Base-by-base conservation (phyloP, 2,888 invertebrate genomes). In the Merodon equestris region DNA sequence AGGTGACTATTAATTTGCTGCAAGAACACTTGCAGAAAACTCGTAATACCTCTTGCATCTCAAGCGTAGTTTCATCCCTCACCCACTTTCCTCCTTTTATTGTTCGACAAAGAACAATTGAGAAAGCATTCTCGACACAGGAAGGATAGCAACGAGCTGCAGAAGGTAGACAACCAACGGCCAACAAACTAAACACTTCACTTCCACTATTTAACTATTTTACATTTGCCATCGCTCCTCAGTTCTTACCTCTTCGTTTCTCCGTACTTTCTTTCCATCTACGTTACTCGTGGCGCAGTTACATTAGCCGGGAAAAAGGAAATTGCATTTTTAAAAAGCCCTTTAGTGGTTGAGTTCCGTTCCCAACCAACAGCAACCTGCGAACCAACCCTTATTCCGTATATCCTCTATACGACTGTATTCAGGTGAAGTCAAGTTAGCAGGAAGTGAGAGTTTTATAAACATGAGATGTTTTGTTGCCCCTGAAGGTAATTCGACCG, bases 1-100 rank as follows among this genome's bases (percentile, higher is more conserved):
- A 77, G 76, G 76, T 77, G 76, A 72, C 76, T 77, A 77, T 77
- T 77, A 77, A 77, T 77, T 77, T 77, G 72, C 72, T 57, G 76
- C 76, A 72, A 77, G 76, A 77, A 77, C 72, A 77, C 72, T 77
- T 72, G 72, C 72, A 71, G 61, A 2, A 27, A 27, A 27, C 27
- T 27, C 60, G 44, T 44, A 64, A 53, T 54, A 45, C 57, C 63
- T 68, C 63, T 63, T 53, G n/a, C 68, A 38, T 56, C 68, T 63
- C 36, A 34, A 44, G 54, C 27, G 38, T 14, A 58, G 53, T 54
- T 71, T 53, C 42, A 58, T 70, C 48, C 44, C 56, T 67, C 66
- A 58, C 34, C 14, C 17, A 58, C 47, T 58, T 45, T 51, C 48
- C 60, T 27, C 27, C 27, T n/a, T 54, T 71, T 64, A 45, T 47